Evolutionary conservation across 2,113 vertebrate genomes (phyloP), one percentile per base, ranked within the genome.

Genomic region (Paraplagusia blochii): DNA sequence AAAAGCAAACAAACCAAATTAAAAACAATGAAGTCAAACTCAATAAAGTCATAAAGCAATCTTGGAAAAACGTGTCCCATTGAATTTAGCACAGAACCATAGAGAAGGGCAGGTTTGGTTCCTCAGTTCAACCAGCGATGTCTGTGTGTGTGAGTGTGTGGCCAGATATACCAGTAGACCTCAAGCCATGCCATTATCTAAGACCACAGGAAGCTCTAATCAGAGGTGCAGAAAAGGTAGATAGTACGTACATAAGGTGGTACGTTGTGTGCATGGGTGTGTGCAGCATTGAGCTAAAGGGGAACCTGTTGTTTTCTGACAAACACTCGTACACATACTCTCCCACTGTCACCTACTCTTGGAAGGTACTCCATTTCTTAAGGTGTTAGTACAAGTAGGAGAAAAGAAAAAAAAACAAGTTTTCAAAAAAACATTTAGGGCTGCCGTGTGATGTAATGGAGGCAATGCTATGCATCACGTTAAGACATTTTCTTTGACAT

Each of bases 401-500:
- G 9, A 9, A 9, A 17, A 69, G 75, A 74, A 53, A 61, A 67
- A 74, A 53, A 61, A 67, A 61, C 66, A 56, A 57, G 6, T 44
- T 75, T 72, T 73, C 34, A 2, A 29, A 29, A 58, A 79, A 81
- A 85, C 61, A 79, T 79, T 81, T 66, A 63, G 74, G 85, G 77
- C 81, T 71, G 86, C 79, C 58, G 75, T 79, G 80, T 77, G 64
- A 89, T 88, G 84, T 77, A 66, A 89, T 88, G 84, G 83, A 89
- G 88, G 86, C 86, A 85, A 88, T 87, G 89, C 74, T 87, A 88
- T 88, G 86, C 85, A 83, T 85, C 78, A 85, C 83, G 83, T 86
- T 85, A 86, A 88, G 87, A 90, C 83, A 86, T 76, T 84, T 85
- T 83, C 76, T 84, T 85, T 66, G 74, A 68, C 69, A 75, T 83